Evolutionary conservation across 1,140 invertebrate species (phyloP).

Genomic region (Radopholus similis): DNA sequence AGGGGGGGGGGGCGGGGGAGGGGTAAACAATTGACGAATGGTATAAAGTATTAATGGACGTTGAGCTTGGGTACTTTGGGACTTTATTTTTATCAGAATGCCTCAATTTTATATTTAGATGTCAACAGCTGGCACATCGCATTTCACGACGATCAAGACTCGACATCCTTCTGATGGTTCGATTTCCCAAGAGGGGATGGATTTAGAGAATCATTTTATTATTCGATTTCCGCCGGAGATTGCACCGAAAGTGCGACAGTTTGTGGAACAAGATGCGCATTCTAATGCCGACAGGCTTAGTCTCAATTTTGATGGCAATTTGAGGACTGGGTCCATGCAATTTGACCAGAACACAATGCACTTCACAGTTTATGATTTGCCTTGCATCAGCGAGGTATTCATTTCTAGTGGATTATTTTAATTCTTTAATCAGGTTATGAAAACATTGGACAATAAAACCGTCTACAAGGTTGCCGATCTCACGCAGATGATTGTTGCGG

Average conservation of each 20-base stretch:
- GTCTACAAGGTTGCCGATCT: slow-evolving; percentile 55
- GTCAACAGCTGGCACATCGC: neutral
- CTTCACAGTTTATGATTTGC: slow-evolving; percentile 52
- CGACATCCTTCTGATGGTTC: neutral
- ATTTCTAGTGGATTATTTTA: slow-evolving; percentile 9
- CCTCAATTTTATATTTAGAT: neutral
- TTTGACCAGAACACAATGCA: slow-evolving; percentile 39
- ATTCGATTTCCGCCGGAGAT: slow-evolving; percentile 51
- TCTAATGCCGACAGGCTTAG: slow-evolving; percentile 9
- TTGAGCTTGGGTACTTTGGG: too few relatives aligned
- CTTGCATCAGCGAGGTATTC: slow-evolving; percentile 51
- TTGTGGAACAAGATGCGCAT: slow-evolving; percentile 10
- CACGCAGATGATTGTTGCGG: slow-evolving; percentile 50
- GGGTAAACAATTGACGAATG: too few relatives aligned
- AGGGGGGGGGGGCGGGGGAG: too few relatives aligned
- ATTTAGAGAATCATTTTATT: slow-evolving; percentile 56
- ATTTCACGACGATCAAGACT: neutral
- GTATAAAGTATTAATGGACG: too few relatives aligned
- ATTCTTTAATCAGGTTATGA: slow-evolving; percentile 44
- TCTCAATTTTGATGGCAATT: slow-evolving; percentile 41
- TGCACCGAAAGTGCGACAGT: slow-evolving; percentile 22
- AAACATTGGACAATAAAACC: slow-evolving; percentile 56
- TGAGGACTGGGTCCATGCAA: slow-evolving; percentile 38
- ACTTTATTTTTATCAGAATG: neutral
- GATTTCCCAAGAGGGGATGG: slow-evolving; percentile 5